These are phyloP conservation scores for Ophonus ardosiacus DNA, from an alignment of 2,888 invertebrate genomes.

Conservation along the genomic window DNA sequence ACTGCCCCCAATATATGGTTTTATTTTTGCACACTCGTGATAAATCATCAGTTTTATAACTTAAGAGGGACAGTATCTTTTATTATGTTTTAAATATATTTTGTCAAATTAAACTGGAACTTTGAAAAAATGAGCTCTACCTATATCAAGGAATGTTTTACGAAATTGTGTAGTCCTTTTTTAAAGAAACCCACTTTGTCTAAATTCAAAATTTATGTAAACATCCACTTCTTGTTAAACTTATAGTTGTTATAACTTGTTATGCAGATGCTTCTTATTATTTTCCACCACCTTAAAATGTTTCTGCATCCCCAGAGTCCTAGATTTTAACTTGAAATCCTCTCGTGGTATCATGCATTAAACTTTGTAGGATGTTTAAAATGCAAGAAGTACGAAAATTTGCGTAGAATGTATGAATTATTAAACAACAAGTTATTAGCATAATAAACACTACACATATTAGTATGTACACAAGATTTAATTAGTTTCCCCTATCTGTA, in stretches of 20 bases:
- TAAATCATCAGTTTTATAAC: too few species aligned
- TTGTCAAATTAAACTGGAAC: too few species aligned
- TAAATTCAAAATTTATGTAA: neutral
- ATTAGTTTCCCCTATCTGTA: conserved; percentile 38
- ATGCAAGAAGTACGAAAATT: conserved; percentile 13
- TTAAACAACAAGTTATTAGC: conserved; percentile 17
- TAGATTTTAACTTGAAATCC: neutral
- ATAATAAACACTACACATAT: conserved; percentile 36
- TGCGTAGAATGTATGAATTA: neutral
- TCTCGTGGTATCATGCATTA: neutral
- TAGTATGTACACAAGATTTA: conserved; percentile 31
- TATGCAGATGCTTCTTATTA: neutral
- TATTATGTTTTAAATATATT: too few species aligned
- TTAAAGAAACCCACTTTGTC: neutral
- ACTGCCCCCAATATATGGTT: too few species aligned
- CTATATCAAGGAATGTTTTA: too few species aligned
- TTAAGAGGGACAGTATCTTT: too few species aligned
- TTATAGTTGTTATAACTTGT: neutral
- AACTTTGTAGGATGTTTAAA: neutral
- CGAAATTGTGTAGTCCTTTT: too few species aligned
- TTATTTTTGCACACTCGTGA: too few species aligned
- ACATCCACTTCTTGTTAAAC: neutral
- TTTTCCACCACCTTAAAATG: neutral
- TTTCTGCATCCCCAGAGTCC: neutral
- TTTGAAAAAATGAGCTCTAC: too few species aligned